Evolutionary conservation across 2,888 invertebrate species (phyloP).

Genomic region (Xylota sylvarum): DNA sequence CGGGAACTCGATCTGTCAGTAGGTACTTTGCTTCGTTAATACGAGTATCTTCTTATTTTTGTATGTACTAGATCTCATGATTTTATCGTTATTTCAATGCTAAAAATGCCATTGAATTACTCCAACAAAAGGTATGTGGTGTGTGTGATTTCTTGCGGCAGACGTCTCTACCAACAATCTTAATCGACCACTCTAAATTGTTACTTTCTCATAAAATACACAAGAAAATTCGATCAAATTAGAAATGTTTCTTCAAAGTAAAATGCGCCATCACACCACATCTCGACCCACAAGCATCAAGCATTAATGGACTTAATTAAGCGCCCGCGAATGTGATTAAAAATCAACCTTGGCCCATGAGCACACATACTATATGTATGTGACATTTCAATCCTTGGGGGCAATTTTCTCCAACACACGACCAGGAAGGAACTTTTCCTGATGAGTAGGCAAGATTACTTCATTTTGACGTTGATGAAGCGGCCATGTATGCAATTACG

Average conservation of each 20-base stretch:
- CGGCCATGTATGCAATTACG: conserved; percentile 41
- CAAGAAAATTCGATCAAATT: conserved; percentile 27
- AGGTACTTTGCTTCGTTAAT: too few species aligned
- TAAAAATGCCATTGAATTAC: too few species aligned
- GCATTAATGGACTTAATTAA: conserved; percentile 68
- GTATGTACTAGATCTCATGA: too few species aligned
- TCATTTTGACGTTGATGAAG: conserved; percentile 40
- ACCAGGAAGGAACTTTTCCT: conserved; percentile 57
- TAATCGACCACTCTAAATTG: not conserved
- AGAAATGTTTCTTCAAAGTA: conserved; percentile 29
- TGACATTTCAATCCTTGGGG: conserved; percentile 28
- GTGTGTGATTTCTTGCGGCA: too few species aligned
- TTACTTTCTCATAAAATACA: conserved; percentile 14
- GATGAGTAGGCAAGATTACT: conserved; percentile 49
- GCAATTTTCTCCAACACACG: conserved; percentile 34
- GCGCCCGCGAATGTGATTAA: conserved; percentile 67
- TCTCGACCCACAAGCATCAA: conserved; percentile 41
- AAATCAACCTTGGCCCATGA: conserved; percentile 71
- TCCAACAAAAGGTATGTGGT: too few species aligned
- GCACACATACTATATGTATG: not conserved
- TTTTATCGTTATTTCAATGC: too few species aligned
- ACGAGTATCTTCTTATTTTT: too few species aligned
- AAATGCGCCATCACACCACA: conserved; percentile 27
- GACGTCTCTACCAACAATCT: not conserved
- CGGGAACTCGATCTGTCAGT: too few species aligned